These are phyloP conservation scores for Drosophila aff. DNA, from an alignment of 1,140 invertebrate species.

Conservation along the genomic window DNA sequence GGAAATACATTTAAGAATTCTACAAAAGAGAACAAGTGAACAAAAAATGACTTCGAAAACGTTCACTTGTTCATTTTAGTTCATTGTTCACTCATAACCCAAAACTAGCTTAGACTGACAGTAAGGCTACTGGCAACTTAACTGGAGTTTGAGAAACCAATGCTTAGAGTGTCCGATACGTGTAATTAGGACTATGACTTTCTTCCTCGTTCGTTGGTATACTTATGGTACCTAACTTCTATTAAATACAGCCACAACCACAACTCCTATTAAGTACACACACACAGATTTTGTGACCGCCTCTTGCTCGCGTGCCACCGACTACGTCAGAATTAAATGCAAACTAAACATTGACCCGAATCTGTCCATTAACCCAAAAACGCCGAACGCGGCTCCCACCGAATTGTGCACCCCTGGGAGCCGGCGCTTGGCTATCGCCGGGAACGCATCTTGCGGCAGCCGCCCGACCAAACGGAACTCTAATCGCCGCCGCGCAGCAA, in stretches of 20 bases:
- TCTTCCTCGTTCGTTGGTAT: not conserved
- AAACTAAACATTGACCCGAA: constrained; percentile 77
- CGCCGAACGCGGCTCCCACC: constrained; percentile 37
- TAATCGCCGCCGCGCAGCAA: constrained; percentile 42
- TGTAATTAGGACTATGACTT: not conserved
- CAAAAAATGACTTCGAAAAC: not conserved
- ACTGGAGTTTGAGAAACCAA: not conserved
- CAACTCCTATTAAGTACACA: not conserved
- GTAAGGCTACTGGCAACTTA: not conserved
- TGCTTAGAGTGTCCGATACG: not conserved
- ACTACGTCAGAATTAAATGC: constrained; percentile 46
- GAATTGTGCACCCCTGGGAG: constrained; percentile 46
- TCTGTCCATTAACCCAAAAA: constrained; percentile 76
- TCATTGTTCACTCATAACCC: not conserved
- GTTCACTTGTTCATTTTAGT: too few species aligned
- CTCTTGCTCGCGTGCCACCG: constrained; percentile 7
- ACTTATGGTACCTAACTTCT: not conserved
- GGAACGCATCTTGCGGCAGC: constrained; percentile 62
- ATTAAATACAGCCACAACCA: not conserved
- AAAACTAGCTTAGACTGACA: not conserved
- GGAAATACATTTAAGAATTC: not conserved
- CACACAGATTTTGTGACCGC: not conserved
- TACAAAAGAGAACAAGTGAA: not conserved
- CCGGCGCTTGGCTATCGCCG: constrained; percentile 34
- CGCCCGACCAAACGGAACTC: constrained; percentile 38